Evolutionary conservation across 2,797 vertebrate species (phyloP).

Genomic region (Tarsius wallacei): DNA sequence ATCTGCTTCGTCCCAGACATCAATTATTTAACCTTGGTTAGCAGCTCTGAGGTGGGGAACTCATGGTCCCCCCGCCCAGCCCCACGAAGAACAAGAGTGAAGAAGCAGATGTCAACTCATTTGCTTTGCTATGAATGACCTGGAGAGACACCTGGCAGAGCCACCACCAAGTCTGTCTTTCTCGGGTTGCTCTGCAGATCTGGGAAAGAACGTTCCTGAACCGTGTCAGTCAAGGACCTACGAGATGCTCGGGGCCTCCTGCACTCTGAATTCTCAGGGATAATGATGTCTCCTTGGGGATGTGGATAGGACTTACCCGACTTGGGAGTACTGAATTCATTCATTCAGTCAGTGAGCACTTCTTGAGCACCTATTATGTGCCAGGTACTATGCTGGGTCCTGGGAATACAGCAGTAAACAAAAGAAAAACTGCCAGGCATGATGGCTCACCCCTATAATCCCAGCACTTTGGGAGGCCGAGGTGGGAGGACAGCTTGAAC

Average conservation of each 20-base stretch:
- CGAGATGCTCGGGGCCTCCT: neutral
- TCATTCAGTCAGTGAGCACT: neutral
- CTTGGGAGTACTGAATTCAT: neutral
- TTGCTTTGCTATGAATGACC: neutral
- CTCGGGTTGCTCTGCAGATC: neutral
- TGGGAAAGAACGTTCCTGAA: neutral
- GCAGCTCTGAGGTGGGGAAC: neutral
- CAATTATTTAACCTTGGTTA: conserved; percentile 5
- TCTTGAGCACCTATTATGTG: neutral
- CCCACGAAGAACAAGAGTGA: conserved; percentile 17
- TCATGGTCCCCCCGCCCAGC: neutral
- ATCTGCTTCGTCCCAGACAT: neutral
- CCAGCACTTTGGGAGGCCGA: no score
- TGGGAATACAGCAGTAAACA: neutral
- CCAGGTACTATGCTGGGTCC: neutral
- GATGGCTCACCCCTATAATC: no score
- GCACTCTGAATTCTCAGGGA: neutral
- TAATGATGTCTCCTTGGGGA: neutral
- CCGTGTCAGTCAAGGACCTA: neutral
- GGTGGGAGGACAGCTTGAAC: no score
- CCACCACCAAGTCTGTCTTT: neutral
- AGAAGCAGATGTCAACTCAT: conserved; percentile 17
- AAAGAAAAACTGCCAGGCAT: neutral
- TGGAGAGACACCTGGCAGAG: neutral
- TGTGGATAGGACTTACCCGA: neutral